A percentile compares a stretch with the other conserved stretches of the same genome.
phyloP scores from a whole-genome alignment of 1,140 invertebrate genomes.

The Phortica variegata region DNA sequence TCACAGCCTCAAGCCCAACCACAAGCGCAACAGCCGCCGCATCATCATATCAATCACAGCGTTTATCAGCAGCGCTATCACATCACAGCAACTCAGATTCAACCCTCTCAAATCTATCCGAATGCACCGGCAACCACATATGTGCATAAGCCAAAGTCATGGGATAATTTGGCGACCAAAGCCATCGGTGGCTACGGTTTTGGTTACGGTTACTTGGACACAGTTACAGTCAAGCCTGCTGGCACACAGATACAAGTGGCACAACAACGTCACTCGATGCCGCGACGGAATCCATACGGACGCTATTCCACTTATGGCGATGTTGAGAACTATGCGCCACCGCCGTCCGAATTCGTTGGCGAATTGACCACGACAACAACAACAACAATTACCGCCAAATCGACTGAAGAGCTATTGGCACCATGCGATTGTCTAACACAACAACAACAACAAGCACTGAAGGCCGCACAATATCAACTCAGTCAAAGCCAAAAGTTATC shows the following conservation, averaged over 20 bases:
- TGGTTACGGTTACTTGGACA: conserved; percentile 78
- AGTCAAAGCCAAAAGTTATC: conserved; percentile 42
- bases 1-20: conserved; percentile 2
- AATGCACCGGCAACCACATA: conserved; percentile 60
- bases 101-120: conserved; percentile 57
- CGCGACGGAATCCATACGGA: conserved; percentile 59
- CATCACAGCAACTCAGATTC: conserved; percentile 58
- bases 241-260: conserved; percentile 58
- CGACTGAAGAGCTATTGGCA: conserved; percentile 73
- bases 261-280: conserved; percentile 59
- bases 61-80: conserved; percentile 49
- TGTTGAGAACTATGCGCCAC: conserved; percentile 54
- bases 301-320: conserved; percentile 56
- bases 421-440: conserved; percentile 46
- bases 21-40: conserved; percentile 48
- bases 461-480: conserved; percentile 46
- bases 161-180: conserved; percentile 83
- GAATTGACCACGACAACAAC: conserved; percentile 61
- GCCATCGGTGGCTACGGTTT: conserved; percentile 80
- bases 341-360: conserved; percentile 58
- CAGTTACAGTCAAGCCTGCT: conserved; percentile 61
- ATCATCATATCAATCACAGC: conserved; percentile 45
- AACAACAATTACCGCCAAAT: conserved; percentile 65
- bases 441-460: conserved; percentile 41
- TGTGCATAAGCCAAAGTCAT: conserved; percentile 74